These are phyloP conservation scores for Zaprionus tsacasi DNA, from an alignment of 1,140 invertebrate genomes.

Conservation along the genomic window DNA sequence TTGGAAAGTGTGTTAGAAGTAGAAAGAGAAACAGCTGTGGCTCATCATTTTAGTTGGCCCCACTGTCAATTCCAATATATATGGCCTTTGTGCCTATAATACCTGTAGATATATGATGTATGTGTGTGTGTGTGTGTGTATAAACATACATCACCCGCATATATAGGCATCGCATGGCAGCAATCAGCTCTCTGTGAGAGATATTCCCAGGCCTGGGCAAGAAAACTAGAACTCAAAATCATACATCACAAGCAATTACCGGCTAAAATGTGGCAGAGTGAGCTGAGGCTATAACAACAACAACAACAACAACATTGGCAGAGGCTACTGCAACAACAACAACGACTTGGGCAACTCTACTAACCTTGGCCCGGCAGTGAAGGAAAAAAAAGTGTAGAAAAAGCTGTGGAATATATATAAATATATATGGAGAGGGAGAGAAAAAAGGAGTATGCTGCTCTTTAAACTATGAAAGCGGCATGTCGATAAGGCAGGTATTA, in stretches of 20 bases:
- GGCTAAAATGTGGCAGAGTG: slow-evolving; percentile 76
- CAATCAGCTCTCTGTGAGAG: slow-evolving; percentile 68
- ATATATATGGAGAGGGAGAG: slow-evolving; percentile 36
- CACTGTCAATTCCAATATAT: slow-evolving; percentile 77
- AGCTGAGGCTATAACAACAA: slow-evolving; percentile 40
- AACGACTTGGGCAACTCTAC: slow-evolving; percentile 48
- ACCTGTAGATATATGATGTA: slow-evolving; percentile 40
- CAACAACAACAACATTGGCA: background rate
- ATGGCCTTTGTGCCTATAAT: slow-evolving; percentile 67
- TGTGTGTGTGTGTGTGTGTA: background rate
- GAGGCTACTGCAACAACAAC: slow-evolving; percentile 15
- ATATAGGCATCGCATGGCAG: slow-evolving; percentile 72
- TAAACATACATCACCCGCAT: slow-evolving; percentile 80
- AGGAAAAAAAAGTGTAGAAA: slow-evolving; percentile 40
- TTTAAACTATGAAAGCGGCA: slow-evolving; percentile 18
- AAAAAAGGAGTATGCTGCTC: slow-evolving; percentile 49
- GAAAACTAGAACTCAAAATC: slow-evolving; percentile 82
- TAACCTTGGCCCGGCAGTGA: slow-evolving; percentile 73
- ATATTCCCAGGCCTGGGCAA: slow-evolving; percentile 72
- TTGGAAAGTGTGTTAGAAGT: slow-evolving; percentile 73
- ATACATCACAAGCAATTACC: slow-evolving; percentile 83
- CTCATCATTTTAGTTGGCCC: slow-evolving; percentile 45
- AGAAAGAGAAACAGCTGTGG: background rate
- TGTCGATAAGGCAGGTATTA: slow-evolving; percentile 11
- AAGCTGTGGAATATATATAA: slow-evolving; percentile 24